Percentiles rank a stretch among this genome's conserved stretches.
Conservation (phyloP, 2,797 vertebrate genomes). For the Borostomias antarcticus region DNA sequence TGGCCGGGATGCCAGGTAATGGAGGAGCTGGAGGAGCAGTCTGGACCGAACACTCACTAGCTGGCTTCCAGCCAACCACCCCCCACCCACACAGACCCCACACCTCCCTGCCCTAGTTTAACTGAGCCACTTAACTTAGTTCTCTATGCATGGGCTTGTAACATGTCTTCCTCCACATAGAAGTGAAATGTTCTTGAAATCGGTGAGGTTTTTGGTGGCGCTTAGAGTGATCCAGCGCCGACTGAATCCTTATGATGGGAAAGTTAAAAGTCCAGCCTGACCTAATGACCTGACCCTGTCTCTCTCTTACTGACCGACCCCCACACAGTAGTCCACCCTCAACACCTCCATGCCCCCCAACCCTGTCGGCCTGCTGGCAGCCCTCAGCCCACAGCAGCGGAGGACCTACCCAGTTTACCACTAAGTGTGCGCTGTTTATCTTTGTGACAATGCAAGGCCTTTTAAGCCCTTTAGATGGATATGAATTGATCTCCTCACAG, state of each 20-base stretch:
- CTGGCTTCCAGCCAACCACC: neutral
- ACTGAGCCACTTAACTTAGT: neutral
- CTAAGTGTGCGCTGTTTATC: slow-evolving; percentile 31
- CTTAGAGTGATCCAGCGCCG: no score
- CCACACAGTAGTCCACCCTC: no score
- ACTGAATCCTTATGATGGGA: no score
- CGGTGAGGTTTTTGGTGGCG: no score
- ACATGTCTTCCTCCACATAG: no score
- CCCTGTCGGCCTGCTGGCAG: neutral
- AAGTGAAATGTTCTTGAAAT: no score
- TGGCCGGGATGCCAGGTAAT: neutral
- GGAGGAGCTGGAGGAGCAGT: neutral
- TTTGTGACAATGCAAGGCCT: slow-evolving; percentile 36
- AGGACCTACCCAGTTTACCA: neutral
- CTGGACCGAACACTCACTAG: neutral
- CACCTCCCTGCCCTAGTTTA: neutral
- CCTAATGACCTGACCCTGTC: no score
- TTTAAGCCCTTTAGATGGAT: slow-evolving; percentile 41
- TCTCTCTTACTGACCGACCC: no score
- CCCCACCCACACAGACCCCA: neutral
- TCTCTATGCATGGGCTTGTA: neutral
- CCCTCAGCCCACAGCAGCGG: neutral
- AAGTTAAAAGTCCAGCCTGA: no score
- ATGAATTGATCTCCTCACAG: slow-evolving; percentile 26
- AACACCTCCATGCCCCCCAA: neutral